A percentile compares a stretch with the other conserved stretches of the same genome.
Conservation (phyloP, 2,888 invertebrate species). For the Zelleria hepariella region DNA sequence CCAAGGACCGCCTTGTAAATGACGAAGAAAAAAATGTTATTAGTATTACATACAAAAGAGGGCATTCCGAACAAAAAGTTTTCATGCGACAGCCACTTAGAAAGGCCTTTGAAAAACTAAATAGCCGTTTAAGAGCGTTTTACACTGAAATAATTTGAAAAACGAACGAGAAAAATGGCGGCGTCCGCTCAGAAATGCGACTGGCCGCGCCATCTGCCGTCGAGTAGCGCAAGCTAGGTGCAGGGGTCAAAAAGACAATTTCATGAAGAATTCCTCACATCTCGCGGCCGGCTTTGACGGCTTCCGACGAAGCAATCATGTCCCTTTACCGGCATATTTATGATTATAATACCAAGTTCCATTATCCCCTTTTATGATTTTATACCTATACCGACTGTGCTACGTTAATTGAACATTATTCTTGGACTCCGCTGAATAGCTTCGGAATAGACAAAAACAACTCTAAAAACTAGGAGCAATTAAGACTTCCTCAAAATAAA, state of each 20-base stretch:
- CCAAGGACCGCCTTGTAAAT: conserved; percentile 34
- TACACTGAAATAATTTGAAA: conserved; percentile 59
- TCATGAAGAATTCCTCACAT: conserved; percentile 51
- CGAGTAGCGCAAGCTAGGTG: conserved; percentile 46
- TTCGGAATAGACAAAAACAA: conserved; percentile 1
- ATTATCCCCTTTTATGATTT: conserved; percentile 67
- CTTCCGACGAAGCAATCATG: conserved; percentile 69
- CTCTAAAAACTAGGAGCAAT: neutral
- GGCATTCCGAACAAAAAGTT: conserved; percentile 49
- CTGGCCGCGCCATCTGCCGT: conserved; percentile 64
- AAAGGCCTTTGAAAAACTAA: conserved; percentile 67
- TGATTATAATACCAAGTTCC: conserved; percentile 69
- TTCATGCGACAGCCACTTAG: conserved; percentile 51
- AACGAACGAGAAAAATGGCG: conserved; percentile 42
- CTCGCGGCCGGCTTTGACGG: conserved; percentile 63
- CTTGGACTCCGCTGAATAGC: conserved; percentile 3
- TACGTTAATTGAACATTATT: conserved; percentile 7
- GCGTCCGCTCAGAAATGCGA: conserved; percentile 51
- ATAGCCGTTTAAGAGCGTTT: conserved; percentile 61
- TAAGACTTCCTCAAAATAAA: conserved; percentile 7
- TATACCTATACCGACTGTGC: conserved; percentile 48
- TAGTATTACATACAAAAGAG: conserved; percentile 50
- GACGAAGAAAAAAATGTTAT: conserved; percentile 45
- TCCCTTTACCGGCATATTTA: conserved; percentile 69
- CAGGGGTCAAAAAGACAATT: conserved; percentile 56